These are phyloP conservation scores for Trichechus manatus DNA, from an alignment of 2,113 vertebrate species.

Conservation along the genomic window DNA sequence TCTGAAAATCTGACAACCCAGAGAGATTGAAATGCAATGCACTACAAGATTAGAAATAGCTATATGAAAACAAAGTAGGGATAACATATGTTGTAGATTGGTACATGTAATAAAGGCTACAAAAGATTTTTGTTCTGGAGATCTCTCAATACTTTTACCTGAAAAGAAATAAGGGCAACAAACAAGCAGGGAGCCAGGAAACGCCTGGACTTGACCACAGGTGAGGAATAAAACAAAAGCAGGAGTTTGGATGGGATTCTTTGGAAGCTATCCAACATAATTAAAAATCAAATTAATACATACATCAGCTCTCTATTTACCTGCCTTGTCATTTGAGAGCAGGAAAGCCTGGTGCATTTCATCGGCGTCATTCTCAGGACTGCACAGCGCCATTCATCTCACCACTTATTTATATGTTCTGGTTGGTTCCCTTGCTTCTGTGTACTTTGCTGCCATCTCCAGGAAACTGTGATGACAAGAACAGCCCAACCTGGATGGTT, in stretches of 20 bases:
- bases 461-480: conserved; percentile 75
- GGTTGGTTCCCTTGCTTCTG: background rate
- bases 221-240: conserved; percentile 42
- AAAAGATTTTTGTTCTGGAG: conserved; percentile 32
- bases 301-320: conserved; percentile 76
- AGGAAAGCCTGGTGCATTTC: conserved; percentile 74
- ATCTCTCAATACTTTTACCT: conserved; percentile 44
- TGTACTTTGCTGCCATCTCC: conserved; percentile 90
- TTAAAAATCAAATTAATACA: conserved; percentile 80
- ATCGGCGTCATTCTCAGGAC: conserved; percentile 75
- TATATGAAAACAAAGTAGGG: conserved; percentile 76
- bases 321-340: conserved; percentile 77
- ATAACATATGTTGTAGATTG: conserved; percentile 45
- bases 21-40: conserved; percentile 79
- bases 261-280: conserved; percentile 66
- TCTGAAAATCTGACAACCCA: conserved; percentile 83
- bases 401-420: conserved; percentile 46
- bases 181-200: background rate
- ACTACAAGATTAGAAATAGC: conserved; percentile 81
- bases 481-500: background rate
- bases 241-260: background rate
- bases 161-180: conserved; percentile 54
- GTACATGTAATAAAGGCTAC: conserved; percentile 20
- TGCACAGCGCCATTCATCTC: conserved; percentile 77
- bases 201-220: conserved; percentile 60